These are phyloP conservation scores for Leucopsar rothschildi DNA, from an alignment of 2,113 vertebrate species.

Conservation along the genomic window DNA sequence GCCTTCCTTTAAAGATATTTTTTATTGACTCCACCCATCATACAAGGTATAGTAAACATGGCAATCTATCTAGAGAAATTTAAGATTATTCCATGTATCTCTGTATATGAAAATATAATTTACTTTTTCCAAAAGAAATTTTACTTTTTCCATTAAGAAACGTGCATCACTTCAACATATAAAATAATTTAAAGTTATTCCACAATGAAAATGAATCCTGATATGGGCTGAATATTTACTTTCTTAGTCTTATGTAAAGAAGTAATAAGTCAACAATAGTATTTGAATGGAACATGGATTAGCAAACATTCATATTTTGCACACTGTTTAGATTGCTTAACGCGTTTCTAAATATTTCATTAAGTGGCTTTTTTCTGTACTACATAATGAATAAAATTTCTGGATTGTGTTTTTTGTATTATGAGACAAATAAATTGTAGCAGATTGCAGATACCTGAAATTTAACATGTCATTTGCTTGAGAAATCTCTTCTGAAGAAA, in stretches of 20 bases:
- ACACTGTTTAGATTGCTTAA: not conserved
- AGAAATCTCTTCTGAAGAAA: not conserved
- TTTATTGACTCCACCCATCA: not conserved
- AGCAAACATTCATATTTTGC: not conserved
- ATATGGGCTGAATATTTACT: not conserved
- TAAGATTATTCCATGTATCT: not conserved
- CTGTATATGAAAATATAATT: not conserved
- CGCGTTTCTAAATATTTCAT: not conserved
- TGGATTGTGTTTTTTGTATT: not conserved
- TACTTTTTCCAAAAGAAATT: not conserved
- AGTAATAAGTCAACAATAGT: not conserved
- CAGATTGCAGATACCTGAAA: not conserved
- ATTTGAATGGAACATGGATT: not conserved
- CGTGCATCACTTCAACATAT: not conserved
- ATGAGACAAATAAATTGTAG: not conserved
- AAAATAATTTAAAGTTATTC: not conserved
- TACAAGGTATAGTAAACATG: not conserved
- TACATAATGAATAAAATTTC: not conserved
- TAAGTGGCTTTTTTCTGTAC: not conserved
- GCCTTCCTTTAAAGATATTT: not conserved
- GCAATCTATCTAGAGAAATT: not conserved
- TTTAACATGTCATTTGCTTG: not conserved
- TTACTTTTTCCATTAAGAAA: not conserved
- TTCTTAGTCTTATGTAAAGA: not conserved
- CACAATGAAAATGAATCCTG: not conserved